Conservation (phyloP, 1,140 invertebrate genomes). For the Trypoxylus dichotomus region DNA sequence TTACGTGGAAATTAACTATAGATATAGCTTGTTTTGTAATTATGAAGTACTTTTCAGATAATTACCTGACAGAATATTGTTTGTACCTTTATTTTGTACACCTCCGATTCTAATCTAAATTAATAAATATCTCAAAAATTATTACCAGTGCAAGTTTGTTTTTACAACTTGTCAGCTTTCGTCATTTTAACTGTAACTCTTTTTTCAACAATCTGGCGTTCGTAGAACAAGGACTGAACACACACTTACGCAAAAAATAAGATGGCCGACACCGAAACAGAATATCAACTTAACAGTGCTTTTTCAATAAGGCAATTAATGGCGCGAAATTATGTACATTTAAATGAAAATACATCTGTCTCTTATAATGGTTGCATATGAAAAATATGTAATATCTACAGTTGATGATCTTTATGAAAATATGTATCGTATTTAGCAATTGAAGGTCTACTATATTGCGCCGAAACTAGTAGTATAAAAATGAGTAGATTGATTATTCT, state of each 20-base stretch:
- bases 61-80: too few relatives aligned
- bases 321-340: constrained; percentile 39
- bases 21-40: too few relatives aligned
- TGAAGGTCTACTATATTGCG: constrained; percentile 39
- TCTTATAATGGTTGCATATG: constrained; percentile 36
- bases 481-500: constrained; percentile 51
- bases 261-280: constrained; percentile 20
- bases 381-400: constrained; percentile 21
- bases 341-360: constrained; percentile 50
- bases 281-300: constrained; percentile 39
- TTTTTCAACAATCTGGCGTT: not conserved
- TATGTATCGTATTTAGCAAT: constrained; percentile 49
- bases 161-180: too few relatives aligned
- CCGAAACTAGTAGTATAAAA: constrained; percentile 51
- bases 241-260: not conserved
- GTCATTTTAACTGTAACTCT: too few relatives aligned
- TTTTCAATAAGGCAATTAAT: constrained; percentile 50
- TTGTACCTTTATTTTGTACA: too few relatives aligned
- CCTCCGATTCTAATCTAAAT: too few relatives aligned
- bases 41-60: too few relatives aligned
- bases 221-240: not conserved
- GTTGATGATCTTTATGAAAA: constrained; percentile 48
- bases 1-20: too few relatives aligned
- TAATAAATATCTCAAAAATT: too few relatives aligned
- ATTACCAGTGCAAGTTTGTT: too few relatives aligned